Evolutionary conservation across 2,113 vertebrate genomes (phyloP), one percentile per base, ranked within the genome.

Genomic region (Acinonyx jubatus): DNA sequence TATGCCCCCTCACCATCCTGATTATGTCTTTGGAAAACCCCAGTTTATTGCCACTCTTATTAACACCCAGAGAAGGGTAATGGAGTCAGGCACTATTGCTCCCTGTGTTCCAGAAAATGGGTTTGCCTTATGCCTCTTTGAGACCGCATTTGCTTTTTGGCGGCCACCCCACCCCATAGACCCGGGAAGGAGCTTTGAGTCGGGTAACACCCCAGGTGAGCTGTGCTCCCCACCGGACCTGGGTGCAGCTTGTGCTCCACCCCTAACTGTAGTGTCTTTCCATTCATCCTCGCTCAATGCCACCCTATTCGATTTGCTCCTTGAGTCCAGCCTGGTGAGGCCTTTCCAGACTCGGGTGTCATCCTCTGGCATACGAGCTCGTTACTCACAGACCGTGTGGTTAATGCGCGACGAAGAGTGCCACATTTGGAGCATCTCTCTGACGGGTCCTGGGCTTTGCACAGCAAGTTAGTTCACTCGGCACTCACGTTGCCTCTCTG

Each of bases 241-340:
- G 73, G 21, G 36, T 63, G 78, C 85, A 36, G 73, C 82, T 88
- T 48, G 52, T 89, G 41, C 4, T 66, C 65, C 61, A 63, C 84
- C 45, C 41, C 88, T 82, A 84, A 95, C 65, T 50, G 41, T 73
- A 31, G 41, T 29, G 11, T 85, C 83, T 91, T 61, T 80, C 71
- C 89, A 86, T 91, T 71, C 29, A 36, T 97, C 89, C 82, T 91
- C 79, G 73, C 57, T 91, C 89, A 93, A 91, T n/a, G 73, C 65
- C 85, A 41, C 65, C 84, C 81, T 68, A 63, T 94, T 84, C 90
- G 84, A 95, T 85, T 63, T 86, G 84, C 66, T 84, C 69, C 74
- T 66, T 52, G 76, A 66, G 74, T 91, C 87, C 71, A 79, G 48
- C 71, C 81, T 68, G 25, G 50, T 41, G 85, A 96, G 84, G 65